Conservation (phyloP, 1,140 invertebrate genomes). For the Centruroides sculpturatus region DNA sequence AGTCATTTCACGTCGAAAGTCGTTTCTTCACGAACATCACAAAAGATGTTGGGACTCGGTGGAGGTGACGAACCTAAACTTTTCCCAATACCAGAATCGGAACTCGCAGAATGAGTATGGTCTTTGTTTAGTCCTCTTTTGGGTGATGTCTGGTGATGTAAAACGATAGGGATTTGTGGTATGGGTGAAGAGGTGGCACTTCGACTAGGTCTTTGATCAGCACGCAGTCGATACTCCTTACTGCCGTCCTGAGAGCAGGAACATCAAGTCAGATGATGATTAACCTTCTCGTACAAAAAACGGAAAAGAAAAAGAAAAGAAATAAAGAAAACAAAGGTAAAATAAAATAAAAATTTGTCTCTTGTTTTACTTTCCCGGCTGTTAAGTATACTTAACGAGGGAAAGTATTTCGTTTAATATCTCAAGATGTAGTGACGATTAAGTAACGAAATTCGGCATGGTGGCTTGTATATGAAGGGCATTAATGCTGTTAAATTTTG, state of each 20-base stretch:
- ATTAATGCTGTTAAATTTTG: no score
- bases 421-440: no score
- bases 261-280: neutral
- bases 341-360: no score
- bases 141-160: constrained; percentile 9
- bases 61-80: constrained; percentile 18
- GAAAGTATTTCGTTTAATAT: no score
- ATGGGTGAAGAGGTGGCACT: constrained; percentile 15
- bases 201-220: constrained; percentile 3
- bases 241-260: neutral
- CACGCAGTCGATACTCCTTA: neutral
- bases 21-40: neutral
- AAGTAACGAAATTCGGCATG: no score
- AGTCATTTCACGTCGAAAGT: constrained; percentile 4
- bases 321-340: no score
- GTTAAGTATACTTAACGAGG: no score
- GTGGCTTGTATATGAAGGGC: no score
- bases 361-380: no score
- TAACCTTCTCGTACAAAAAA: no score
- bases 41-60: constrained; percentile 17
- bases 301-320: no score
- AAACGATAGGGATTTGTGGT: constrained; percentile 9
- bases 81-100: constrained; percentile 21
- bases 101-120: constrained; percentile 18
- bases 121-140: constrained; percentile 16